Base-by-base conservation (phyloP, 2,797 vertebrate genomes). In the Sebastes glaucus region DNA sequence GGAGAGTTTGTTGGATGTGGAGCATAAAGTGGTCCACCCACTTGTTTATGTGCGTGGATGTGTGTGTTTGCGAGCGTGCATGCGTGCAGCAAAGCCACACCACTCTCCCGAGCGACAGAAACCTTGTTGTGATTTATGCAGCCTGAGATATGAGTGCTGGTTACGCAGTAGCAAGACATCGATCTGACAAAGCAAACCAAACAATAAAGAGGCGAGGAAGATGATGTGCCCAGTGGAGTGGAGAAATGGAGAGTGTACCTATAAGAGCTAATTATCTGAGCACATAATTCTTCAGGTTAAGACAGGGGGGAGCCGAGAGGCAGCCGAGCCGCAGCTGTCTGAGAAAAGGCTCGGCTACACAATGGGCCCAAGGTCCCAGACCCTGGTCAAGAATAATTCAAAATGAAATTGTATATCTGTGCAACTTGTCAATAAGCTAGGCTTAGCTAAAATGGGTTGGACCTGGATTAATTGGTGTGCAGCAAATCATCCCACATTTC, bases 171-270 rank as follows among this genome's bases (percentile, higher is more conserved):
- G 95, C 95, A 96, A 95, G 94, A 96, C 95, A 96, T 96, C 94
- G 95, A 96, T 96, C 95, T 96, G 96, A 96, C 96, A 96, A 95
- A 96, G 95, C 95, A 95, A 96, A 96, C 93, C 95, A 96, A 96
- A 96, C 95, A 96, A 96, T 96, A 96, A 96, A 96, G 95, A 96
- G 95, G 93, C 93, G 92, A 95, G 94, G 95, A 96, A 96, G 95
- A 96, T 96, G 95, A 96, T 96, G 96, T 96, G 95, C 95, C 94
- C 95, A 96, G 94, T 94, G 94, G 94, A 95, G 96, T 95, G 95
- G 93, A 95, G 94, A 95, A 95, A 95, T 95, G 93, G 92, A 96
- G 95, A 96, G 95, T 95, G 95, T 95, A 96, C 95, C 95, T 95
- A 95, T 95, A 95, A 95, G 94, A 95, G 95, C 95, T 96, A 96